phyloP scores from a whole-genome alignment of 1,140 invertebrate genomes.

The Cyrtorhinus lividipennis region DNA sequence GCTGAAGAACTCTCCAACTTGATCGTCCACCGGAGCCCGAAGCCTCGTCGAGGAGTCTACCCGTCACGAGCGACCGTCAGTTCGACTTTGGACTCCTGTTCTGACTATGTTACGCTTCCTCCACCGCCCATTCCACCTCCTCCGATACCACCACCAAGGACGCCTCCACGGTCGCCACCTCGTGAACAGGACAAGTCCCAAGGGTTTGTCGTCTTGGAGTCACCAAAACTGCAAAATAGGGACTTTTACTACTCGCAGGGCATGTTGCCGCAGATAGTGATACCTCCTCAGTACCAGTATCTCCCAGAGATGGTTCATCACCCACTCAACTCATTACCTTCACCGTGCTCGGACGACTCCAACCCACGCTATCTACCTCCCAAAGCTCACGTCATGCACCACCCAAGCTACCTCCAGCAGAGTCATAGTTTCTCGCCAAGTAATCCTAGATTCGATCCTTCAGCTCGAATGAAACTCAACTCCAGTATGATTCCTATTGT shows the following conservation, averaged over 20 bases:
- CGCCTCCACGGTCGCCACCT: constrained; percentile 44
- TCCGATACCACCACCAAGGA: constrained; percentile 45
- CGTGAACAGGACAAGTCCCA: constrained; percentile 21
- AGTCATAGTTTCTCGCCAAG: constrained; percentile 33
- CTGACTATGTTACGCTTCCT: constrained; percentile 72
- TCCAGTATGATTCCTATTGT: constrained; percentile 34
- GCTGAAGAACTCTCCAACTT: constrained; percentile 66
- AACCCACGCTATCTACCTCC: constrained; percentile 49
- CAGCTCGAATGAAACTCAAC: constrained; percentile 38
- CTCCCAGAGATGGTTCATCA: constrained; percentile 10
- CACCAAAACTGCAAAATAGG: constrained; percentile 15
- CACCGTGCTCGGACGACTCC: constrained; percentile 39
- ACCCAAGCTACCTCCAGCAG: constrained; percentile 39
- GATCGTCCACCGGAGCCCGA: constrained; percentile 48
- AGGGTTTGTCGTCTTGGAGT: constrained; percentile 23
- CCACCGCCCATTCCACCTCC: constrained; percentile 41
- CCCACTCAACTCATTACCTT: constrained; percentile 22
- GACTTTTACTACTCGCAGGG: constrained; percentile 20
- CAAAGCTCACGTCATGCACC: constrained; percentile 48
- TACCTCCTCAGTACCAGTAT: constrained; percentile 13
- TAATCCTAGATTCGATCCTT: constrained; percentile 28
- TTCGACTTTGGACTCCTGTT: constrained; percentile 68
- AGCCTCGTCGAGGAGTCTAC: constrained; percentile 38
- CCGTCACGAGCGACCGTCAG: constrained; percentile 65
- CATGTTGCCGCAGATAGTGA: constrained; percentile 4